Conservation (phyloP, 2,113 vertebrate species). For the Ranitomeya imitator region DNA sequence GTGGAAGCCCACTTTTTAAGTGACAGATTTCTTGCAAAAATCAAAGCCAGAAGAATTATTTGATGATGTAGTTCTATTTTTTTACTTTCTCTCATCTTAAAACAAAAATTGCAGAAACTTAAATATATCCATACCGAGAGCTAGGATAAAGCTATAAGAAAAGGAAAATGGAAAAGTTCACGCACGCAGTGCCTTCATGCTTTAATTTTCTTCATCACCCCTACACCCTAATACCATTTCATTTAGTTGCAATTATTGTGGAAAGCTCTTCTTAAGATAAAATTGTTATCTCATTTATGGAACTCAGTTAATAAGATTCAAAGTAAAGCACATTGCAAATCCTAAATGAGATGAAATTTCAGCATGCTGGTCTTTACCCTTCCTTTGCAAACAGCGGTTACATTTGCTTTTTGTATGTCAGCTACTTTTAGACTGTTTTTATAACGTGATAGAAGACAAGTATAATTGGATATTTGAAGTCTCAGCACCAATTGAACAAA, state of each 20-base stretch:
- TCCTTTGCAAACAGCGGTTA: neutral
- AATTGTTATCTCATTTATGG: conserved; percentile 52
- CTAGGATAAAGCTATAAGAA: neutral
- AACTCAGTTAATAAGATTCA: conserved; percentile 52
- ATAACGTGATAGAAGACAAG: conserved; percentile 43
- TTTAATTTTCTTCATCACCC: conserved; percentile 53
- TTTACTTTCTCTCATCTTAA: neutral
- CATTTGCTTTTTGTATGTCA: conserved; percentile 52
- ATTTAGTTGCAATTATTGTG: conserved; percentile 55
- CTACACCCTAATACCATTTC: conserved; percentile 48
- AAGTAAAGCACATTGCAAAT: conserved; percentile 46
- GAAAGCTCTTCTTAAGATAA: conserved; percentile 54
- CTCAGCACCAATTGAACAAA: conserved; percentile 52
- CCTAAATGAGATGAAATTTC: conserved; percentile 49
- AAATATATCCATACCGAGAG: neutral
- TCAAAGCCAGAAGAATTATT: neutral
- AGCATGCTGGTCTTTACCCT: neutral
- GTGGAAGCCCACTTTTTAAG: too few relatives aligned
- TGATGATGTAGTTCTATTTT: neutral
- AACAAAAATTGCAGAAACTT: neutral
- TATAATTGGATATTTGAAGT: conserved; percentile 55
- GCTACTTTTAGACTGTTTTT: conserved; percentile 45
- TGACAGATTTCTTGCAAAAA: neutral
- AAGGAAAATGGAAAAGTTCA: conserved; percentile 23
- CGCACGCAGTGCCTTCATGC: conserved; percentile 25